A percentile compares a stretch with the other conserved stretches of the same genome.
These are phyloP conservation scores for Imbricaverruca yamaguchii DNA, from an alignment of 2,888 invertebrate species.

Conservation along the genomic window DNA sequence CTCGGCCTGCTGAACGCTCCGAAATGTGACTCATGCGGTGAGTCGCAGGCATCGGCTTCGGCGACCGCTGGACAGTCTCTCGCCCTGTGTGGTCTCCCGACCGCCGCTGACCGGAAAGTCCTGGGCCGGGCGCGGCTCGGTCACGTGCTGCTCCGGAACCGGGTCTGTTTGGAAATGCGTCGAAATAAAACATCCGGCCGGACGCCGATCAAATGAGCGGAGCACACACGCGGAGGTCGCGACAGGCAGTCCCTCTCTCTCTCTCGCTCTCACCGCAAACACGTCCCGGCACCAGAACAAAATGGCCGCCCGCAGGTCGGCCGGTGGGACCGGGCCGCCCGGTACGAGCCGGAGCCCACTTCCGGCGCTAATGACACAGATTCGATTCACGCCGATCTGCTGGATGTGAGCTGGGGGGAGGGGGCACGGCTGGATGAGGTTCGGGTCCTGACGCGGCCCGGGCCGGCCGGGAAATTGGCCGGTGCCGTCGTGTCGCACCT, in stretches of 20 bases:
- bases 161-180: neutral
- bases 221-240: constrained; percentile 2
- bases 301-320: neutral
- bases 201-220: neutral
- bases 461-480: neutral
- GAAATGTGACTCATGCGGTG: no score
- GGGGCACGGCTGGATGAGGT: neutral
- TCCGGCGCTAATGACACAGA: neutral
- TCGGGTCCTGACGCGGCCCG: neutral
- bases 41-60: no score
- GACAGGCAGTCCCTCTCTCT: neutral
- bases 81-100: no score
- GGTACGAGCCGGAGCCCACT: neutral
- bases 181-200: constrained; percentile 14
- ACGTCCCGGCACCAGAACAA: neutral
- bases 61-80: no score
- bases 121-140: no score
- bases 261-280: neutral
- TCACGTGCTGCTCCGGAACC: neutral
- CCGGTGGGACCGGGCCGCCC: neutral
- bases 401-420: neutral
- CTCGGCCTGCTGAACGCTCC: no score
- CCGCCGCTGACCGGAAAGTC: no score
- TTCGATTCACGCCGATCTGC: neutral
- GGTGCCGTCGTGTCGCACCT: neutral